A percentile compares a stretch with the other conserved stretches of the same genome.
Conservation (phyloP, 1,140 invertebrate genomes). For the Rhynchophorus ferrugineus region DNA sequence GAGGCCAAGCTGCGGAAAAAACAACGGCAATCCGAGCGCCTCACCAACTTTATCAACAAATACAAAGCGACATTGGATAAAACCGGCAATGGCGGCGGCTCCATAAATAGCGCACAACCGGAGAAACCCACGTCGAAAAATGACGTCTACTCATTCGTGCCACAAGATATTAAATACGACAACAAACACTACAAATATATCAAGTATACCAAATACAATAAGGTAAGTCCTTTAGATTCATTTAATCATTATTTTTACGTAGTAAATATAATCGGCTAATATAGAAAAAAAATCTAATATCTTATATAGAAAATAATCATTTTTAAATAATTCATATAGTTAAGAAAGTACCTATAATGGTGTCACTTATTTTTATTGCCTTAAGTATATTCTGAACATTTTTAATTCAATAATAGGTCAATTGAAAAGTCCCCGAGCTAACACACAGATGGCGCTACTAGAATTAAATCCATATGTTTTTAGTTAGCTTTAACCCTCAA, state of each 20-base stretch:
- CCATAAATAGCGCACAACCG: slow-evolving; percentile 41
- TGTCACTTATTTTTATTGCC: too few relatives aligned
- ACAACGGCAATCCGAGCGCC: slow-evolving; percentile 53
- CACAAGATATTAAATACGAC: slow-evolving; percentile 70
- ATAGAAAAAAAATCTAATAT: too few relatives aligned
- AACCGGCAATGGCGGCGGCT: slow-evolving; percentile 33
- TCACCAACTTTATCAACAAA: slow-evolving; percentile 58
- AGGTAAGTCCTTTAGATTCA: slow-evolving; percentile 44
- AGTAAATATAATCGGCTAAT: too few relatives aligned
- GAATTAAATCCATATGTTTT: too few relatives aligned
- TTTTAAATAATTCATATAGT: too few relatives aligned
- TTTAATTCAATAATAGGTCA: too few relatives aligned
- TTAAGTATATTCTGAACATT: too few relatives aligned
- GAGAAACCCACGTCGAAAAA: slow-evolving; percentile 30
- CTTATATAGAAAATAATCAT: too few relatives aligned
- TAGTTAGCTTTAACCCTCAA: too few relatives aligned
- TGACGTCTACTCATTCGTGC: slow-evolving; percentile 57
- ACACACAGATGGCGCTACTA: too few relatives aligned
- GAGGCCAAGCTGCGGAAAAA: slow-evolving; percentile 50
- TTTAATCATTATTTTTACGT: neutral
- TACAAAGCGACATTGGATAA: slow-evolving; percentile 52
- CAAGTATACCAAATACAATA: slow-evolving; percentile 65
- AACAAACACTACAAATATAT: slow-evolving; percentile 76
- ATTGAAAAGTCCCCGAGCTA: too few relatives aligned
- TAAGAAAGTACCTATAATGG: too few relatives aligned